Evolutionary conservation across 2,888 invertebrate species (phyloP), one percentile per base, ranked within the genome.

Genomic region (Dasysyrphus albostriatus): DNA sequence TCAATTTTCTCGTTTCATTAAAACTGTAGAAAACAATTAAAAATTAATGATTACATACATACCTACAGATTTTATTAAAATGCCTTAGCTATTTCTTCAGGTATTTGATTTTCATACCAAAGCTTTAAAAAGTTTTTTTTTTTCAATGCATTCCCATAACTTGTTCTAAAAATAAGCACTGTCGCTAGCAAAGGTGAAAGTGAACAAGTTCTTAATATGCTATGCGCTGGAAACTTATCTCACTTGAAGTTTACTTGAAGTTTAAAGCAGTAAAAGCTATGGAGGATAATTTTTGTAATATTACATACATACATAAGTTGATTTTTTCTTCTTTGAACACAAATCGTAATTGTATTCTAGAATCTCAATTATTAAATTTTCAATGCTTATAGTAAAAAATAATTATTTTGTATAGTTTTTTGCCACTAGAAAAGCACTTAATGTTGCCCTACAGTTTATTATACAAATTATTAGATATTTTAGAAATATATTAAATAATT

Each of bases 131-230:
- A n/a, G 16, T 34, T 34, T 42, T 42, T 61, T 0, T 10, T 44
- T 29, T 29, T 29, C 3, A 63, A 63, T 63, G 63, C 44, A 63
- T 63, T 63, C 9, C 42, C 42, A 63, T 63, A 32, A 63, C n/a
- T 32, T 63, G 44, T 32, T 63, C 63, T 63, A 32, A 63, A 56
- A 67, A 47, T 76, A 76, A 67, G 16, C 56, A 65, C 47, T 58
- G 56, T 34, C 37, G 47, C 32, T 44, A 42, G 67, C 56, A 76
- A 76, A 76, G 65, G 76, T 67, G 44, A 67, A 67, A 67, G 42
- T 67, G 24, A n/a, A 47, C 56, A 58, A 56, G 56, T 37, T 63
- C 16, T 63, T 47, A 16, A 44, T 44, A 32, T 63, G 63, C 16
- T 32, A n/a, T 9, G 42, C 63, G 16, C 63, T 63, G n/a, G 63